Base-by-base conservation (phyloP, 1,140 invertebrate genomes). In the Chrysoperla carnea region DNA sequence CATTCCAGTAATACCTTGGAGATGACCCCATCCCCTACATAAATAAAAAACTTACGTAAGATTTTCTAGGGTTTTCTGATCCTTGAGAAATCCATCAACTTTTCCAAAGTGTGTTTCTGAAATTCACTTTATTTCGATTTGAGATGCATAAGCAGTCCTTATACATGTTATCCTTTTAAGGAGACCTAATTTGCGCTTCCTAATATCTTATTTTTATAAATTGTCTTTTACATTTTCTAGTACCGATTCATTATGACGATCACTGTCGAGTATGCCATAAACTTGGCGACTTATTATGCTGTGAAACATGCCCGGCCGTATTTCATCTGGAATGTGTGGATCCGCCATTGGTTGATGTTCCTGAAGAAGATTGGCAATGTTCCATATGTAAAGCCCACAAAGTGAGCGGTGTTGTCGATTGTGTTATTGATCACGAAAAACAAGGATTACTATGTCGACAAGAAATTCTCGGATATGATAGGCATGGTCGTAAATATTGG, bases 341-440 rank as follows among this genome's bases (percentile, higher is more conserved):
- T 57, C 92, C 92, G 35, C 89, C 92, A 7, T 65, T 96, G 55
- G 75, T 81, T 23, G 80, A 94, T 67, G 86, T 95, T 39, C 92
- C 92, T 36, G 83, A 87, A 36, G 89, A 94, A 66, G 92, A 96
- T 55, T 97, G 92, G 92, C 82, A 92, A 49, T 97, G 93, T 70
- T 77, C 75, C 51, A 75, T 94, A 33, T 98, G 93, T 63, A 80
- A 82, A 60, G 80, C 81, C 38, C 88, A 97, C 57, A 82, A 88
- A 71, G 81, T 93, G 49, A 69, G 73, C 47, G 92, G 92, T 36
- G 89, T 97, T 1, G 81, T 82, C 36, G 92, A 97, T 60, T 97
- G 92, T 62, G 69, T 93, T 36, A 74, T 86, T 29, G 84, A 92
- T 56, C 75, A 84, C 45, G 93, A 97, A 54, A 91, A 88, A 56